Percentiles rank a stretch among this genome's conserved stretches.
Conservation (phyloP, 2,113 vertebrate species). For the Barnardius zonarius region DNA sequence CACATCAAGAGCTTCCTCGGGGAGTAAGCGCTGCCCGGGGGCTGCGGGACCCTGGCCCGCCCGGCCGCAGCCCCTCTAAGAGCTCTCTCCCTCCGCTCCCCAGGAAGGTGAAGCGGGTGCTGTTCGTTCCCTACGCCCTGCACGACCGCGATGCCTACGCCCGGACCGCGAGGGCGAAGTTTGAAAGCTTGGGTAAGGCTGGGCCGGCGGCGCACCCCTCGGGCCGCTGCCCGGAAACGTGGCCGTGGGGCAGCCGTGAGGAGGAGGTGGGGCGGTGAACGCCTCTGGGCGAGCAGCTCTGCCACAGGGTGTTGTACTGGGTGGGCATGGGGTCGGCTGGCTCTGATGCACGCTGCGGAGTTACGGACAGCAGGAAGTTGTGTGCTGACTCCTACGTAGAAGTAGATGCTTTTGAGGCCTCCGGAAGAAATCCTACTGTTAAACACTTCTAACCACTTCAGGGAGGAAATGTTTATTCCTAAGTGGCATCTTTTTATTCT, state of each 20-base stretch:
- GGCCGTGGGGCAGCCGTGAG: background rate
- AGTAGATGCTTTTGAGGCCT: background rate
- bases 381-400: rapidly evolving
- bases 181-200: conserved; percentile 76
- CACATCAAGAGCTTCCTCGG: conserved; percentile 79
- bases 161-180: conserved; percentile 76
- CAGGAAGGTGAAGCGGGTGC: conserved; percentile 78
- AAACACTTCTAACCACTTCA: background rate
- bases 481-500: background rate
- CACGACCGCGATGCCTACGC: conserved; percentile 80
- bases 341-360: rapidly evolving
- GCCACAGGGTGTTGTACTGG: rapidly evolving
- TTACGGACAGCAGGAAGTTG: rapidly evolving
- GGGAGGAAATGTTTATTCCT: background rate
- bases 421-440: background rate
- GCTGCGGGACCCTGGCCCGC: background rate
- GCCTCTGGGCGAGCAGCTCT: background rate
- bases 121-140: conserved; percentile 85
- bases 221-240: background rate
- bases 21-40: background rate
- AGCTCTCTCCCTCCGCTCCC: background rate
- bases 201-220: background rate
- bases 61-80: background rate
- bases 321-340: rapidly evolving
- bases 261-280: background rate